These are phyloP conservation scores for Holothuria glaberrima DNA, from an alignment of 35 echinoderm and acorn worm genomes.

Conservation along the genomic window DNA sequence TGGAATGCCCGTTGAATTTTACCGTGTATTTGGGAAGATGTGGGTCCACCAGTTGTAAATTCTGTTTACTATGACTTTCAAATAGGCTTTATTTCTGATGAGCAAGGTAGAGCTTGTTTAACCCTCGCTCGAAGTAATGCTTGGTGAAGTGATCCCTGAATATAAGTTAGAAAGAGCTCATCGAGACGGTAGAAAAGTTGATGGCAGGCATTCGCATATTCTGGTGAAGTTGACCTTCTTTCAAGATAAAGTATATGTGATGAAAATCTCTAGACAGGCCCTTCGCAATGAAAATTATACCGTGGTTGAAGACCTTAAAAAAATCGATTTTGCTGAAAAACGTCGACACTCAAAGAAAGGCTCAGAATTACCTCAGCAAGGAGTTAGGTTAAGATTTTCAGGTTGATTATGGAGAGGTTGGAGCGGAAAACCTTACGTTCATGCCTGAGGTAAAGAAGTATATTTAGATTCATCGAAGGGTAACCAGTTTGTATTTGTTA, in stretches of 20 bases:
- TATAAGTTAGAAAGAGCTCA: neutral
- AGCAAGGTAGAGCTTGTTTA: too few relatives aligned
- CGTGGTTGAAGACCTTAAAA: neutral
- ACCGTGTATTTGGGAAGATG: too few relatives aligned
- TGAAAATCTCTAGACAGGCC: neutral
- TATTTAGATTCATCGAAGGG: neutral
- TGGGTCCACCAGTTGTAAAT: too few relatives aligned
- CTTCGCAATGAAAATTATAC: neutral
- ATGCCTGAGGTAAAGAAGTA: neutral
- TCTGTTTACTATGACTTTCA: too few relatives aligned
- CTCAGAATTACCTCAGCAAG: neutral
- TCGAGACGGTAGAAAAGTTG: neutral
- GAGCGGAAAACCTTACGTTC: neutral
- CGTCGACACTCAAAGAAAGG: neutral
- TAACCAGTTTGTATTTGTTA: neutral
- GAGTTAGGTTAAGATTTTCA: neutral
- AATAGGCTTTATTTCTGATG: too few relatives aligned
- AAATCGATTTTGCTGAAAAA: conserved; percentile 3
- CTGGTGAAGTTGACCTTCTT: neutral
- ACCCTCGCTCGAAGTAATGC: too few relatives aligned
- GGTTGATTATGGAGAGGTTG: neutral
- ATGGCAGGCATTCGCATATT: neutral
- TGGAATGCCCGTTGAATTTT: too few relatives aligned
- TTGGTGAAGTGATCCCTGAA: too few relatives aligned
- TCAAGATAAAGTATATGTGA: neutral